A percentile compares a stretch with the other conserved stretches of the same genome.
phyloP scores from a whole-genome alignment of 2,797 vertebrate species.

The Lacerta viridis region DNA sequence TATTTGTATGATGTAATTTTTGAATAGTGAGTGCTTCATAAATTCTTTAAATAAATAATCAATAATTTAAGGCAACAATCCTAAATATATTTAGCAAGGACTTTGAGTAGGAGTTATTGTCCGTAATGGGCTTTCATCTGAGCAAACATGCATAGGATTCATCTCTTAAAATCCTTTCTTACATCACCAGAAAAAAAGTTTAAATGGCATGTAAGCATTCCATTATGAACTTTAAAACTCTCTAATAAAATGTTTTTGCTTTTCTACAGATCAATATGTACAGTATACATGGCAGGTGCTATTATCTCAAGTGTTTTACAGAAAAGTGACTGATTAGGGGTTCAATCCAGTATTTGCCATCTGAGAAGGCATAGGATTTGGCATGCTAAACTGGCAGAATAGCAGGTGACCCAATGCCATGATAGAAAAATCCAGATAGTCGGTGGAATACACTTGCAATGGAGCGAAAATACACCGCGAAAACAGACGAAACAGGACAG shows the following conservation, averaged over 20 bases:
- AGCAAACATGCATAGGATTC: not conserved
- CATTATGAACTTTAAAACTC: conserved; percentile 28
- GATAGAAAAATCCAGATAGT: not conserved
- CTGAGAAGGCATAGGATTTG: not conserved
- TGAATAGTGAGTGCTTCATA: too few species aligned
- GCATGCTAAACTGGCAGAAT: too few species aligned
- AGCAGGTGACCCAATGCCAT: not conserved
- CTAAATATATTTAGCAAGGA: not conserved
- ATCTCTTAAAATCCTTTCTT: too few species aligned
- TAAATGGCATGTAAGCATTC: conserved; percentile 40
- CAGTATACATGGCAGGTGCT: conserved; percentile 31
- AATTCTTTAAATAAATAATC: conserved; percentile 16
- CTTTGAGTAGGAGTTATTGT: not conserved
- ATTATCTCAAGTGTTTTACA: conserved; percentile 60
- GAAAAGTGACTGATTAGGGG: conserved; percentile 51
- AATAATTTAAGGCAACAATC: conserved; percentile 39
- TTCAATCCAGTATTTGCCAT: not conserved
- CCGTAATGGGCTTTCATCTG: conserved; percentile 1
- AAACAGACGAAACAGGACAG: not conserved
- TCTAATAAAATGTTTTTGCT: conserved; percentile 59
- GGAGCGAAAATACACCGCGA: not conserved
- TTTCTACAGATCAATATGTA: conserved; percentile 54
- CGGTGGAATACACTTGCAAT: not conserved
- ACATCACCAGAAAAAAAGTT: conserved; percentile 31
- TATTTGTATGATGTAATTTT: too few species aligned